Base-by-base conservation (phyloP, 2,113 vertebrate species). In the Caranx ignobilis region DNA sequence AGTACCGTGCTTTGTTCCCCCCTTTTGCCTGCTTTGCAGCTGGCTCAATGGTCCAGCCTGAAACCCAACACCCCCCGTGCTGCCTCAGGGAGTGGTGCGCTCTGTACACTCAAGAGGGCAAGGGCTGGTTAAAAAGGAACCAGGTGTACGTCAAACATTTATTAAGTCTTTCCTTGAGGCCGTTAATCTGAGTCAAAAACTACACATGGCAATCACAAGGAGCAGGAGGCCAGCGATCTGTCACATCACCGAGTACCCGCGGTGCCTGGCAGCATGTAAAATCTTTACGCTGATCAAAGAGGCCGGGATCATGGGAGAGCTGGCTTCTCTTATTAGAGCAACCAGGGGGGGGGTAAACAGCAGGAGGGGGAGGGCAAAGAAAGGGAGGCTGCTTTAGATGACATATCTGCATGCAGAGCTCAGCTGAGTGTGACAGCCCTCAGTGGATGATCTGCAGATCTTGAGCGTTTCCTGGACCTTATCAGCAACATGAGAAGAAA, bases 41-140 rank as follows among this genome's bases (percentile, higher is more conserved):
- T 89, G 86, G 81, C 89, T 83, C 76, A 87, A 34, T 77, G 85
- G 82, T 78, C 86, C 81, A 48, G 61, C 80, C 83, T 91, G 91
- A 91, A 91, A 94, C 66, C 82, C 81, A 87, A 91, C 87, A 88
- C 91, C 91, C 87, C 87, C 88, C 76, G 8, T 69, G 70, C 73
- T 6, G 65, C 80, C 84, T 59, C 62, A 72, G 21, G 83, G 75
- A 91, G 72, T 86, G 83, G 86, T 89, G 83, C 37, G 26, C 72
- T 79, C 83, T 62, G 34, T 37, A 39, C 73, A 61, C 71, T 73
- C 65, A 76, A 52, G 35, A 79, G 74, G 39, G 73, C 72, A 82
- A 79, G 75, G 75, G 85, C 72, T 80, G 34, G 69, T 71, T 84
- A 60, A 78, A 83, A 81, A 75, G 34, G 75, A 77, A 71, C 26